phyloP scores from a whole-genome alignment of 2,113 vertebrate species.

The Plecotus auritus region DNA sequence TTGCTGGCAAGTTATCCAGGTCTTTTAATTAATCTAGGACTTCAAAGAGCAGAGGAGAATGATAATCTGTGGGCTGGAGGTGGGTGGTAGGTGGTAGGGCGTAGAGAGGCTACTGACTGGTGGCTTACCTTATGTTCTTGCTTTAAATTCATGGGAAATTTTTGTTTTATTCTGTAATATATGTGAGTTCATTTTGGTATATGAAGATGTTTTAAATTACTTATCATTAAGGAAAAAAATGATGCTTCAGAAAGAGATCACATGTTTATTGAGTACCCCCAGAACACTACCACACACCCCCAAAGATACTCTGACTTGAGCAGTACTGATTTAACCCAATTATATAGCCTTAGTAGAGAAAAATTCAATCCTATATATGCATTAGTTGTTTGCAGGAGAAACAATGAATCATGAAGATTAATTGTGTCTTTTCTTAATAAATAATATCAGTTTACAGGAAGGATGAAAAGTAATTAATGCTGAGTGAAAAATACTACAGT shows the following conservation, averaged over 20 bases:
- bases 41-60: neutral
- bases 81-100: no score
- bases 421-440: constrained; percentile 54
- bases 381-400: constrained; percentile 51
- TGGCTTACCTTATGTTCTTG: neutral
- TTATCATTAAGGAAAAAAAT: constrained; percentile 27
- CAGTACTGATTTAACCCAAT: constrained; percentile 10
- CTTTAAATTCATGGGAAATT: neutral
- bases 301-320: neutral
- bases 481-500: constrained; percentile 62
- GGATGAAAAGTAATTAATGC: constrained; percentile 69
- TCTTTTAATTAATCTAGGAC: neutral
- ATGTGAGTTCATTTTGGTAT: neutral
- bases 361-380: neutral
- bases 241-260: neutral
- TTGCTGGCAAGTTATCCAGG: neutral
- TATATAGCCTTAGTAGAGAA: neutral
- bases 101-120: neutral
- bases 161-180: neutral
- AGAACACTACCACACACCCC: neutral
- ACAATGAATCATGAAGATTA: constrained; percentile 54
- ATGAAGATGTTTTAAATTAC: constrained; percentile 30
- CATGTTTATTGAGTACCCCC: neutral
- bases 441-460: constrained; percentile 63
- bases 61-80: neutral